Conservation (phyloP, 2,113 vertebrate species). For the cat (Felis catus) region DNA sequence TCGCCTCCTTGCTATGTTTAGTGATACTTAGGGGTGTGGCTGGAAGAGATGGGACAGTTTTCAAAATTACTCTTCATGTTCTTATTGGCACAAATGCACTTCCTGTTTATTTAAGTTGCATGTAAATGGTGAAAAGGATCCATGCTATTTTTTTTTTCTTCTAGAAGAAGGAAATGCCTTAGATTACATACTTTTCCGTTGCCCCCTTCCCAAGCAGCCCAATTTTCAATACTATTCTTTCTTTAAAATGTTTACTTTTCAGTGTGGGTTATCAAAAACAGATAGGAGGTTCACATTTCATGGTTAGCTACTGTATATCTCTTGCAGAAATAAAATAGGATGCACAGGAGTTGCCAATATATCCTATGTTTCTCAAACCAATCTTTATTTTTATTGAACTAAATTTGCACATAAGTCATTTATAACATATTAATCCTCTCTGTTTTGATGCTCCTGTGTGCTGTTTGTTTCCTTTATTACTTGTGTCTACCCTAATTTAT, state of each 20-base stretch:
- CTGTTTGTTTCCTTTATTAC: background rate
- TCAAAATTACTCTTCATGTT: background rate
- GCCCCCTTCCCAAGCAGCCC: background rate
- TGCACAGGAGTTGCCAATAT: no score
- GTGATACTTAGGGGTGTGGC: background rate
- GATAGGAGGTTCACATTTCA: background rate
- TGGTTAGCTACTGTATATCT: background rate
- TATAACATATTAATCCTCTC: background rate
- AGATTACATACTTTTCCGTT: background rate
- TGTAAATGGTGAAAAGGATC: background rate
- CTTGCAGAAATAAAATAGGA: background rate
- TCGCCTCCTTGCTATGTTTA: slow-evolving; percentile 6
- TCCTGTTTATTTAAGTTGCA: background rate
- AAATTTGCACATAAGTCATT: background rate
- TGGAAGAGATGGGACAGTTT: background rate
- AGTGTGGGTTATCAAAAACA: background rate
- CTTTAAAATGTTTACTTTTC: background rate
- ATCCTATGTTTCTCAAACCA: background rate
- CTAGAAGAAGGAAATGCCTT: no score
- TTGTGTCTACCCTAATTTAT: background rate
- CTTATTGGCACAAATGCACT: background rate
- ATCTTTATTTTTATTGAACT: background rate
- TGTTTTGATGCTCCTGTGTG: background rate
- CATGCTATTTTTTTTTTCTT: background rate
- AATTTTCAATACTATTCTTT: background rate